Base-by-base conservation (phyloP, 2,888 invertebrate species). In the Macroteleia sp. region DNA sequence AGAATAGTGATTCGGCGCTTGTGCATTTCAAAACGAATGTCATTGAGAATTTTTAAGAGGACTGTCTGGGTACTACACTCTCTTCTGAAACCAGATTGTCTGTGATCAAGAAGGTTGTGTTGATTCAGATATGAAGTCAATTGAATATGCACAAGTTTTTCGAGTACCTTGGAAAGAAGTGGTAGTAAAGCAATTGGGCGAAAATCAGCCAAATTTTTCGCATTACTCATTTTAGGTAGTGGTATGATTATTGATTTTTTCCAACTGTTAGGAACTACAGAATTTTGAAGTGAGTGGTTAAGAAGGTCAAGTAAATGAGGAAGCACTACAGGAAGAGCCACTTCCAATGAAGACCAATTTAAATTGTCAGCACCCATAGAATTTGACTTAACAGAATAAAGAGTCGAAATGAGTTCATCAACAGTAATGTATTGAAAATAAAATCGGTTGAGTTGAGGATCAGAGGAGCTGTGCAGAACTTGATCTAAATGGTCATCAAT, bases 181-280 rank as follows among this genome's bases (percentile, higher is more conserved):
- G 50, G 50, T 6, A 50, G 12, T 5, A 50, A 30, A 14, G 50
- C 16, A 1, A 50, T 50, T 0, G 50, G 50, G 1, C 50, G 34
- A 6, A 19, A 50, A 3, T 50, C 50, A 1, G 1, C 1, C 12
- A 50, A 5, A 1, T 32, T 30, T 1, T 6, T 17, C n/a, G 34
- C 17, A n/a, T 50, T 34, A 5, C n/a, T 2, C 5, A 3, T 34
- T 12, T 50, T 50, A 0, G 34, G 50, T 2, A 50, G 32, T 1
- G 34, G 50, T 19, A 50, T n/a, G n/a, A 50, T 32, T 6, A 50
- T 34, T n/a, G 50, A 34, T 20, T 17, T 32, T 12, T 50, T 34
- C 34, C 50, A 50, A 17, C 3, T 19, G 0, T 25, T 5, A 2
- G 50, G 50, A 12, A 30, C 28, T 5, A 25, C 25, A 25, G 25